Evolutionary conservation across 2,888 invertebrate genomes (phyloP).

Genomic region (Hydroisotoma schaefferi): DNA sequence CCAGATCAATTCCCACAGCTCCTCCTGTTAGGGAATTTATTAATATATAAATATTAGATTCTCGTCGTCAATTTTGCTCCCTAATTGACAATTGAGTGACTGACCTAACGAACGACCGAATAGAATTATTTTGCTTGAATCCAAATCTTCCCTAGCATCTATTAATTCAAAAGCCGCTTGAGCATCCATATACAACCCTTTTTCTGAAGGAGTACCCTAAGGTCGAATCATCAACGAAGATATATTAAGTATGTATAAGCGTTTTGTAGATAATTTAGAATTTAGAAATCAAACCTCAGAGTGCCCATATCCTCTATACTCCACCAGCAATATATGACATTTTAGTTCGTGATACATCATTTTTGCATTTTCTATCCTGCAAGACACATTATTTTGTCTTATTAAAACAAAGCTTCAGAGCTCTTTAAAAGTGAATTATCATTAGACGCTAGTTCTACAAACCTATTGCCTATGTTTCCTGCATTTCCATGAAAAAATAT

Average conservation of each 20-base stretch:
- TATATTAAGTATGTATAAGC: not conserved
- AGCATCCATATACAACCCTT: constrained; percentile 82
- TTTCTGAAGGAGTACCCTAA: constrained; percentile 80
- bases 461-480: constrained; percentile 93
- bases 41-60: no score
- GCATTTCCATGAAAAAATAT: constrained; percentile 95
- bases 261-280: no score
- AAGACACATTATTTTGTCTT: not conserved
- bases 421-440: not conserved
- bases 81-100: not conserved
- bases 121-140: constrained; percentile 76
- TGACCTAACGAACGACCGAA: constrained; percentile 84
- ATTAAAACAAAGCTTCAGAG: not conserved
- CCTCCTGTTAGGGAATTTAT: constrained; percentile 70
- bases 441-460: constrained; percentile 22
- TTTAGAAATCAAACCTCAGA: constrained; percentile 60
- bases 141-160: constrained; percentile 73
- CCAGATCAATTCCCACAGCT: constrained; percentile 84
- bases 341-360: constrained; percentile 76
- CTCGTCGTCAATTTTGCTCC: not conserved
- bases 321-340: constrained; percentile 86
- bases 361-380: constrained; percentile 77
- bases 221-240: not conserved
- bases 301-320: constrained; percentile 90
- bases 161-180: constrained; percentile 82